Percentiles rank a stretch among this genome's conserved stretches.
Conservation (phyloP, 2,113 vertebrate species). For the Erpornis zantholeuca region DNA sequence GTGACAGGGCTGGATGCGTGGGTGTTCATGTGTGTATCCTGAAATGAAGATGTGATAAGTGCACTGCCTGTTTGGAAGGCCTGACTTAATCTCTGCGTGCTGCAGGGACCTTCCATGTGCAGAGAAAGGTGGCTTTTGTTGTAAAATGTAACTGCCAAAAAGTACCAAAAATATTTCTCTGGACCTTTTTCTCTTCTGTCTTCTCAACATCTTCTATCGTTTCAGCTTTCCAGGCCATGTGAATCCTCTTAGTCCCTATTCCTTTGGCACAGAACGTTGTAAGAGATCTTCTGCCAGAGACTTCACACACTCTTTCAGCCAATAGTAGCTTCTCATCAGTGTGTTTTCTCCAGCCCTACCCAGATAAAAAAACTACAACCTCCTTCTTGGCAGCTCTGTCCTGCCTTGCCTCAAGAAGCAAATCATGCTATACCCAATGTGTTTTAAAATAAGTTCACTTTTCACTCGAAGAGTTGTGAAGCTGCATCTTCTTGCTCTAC, state of each 20-base stretch:
- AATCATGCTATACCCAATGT: not conserved
- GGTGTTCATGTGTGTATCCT: not conserved
- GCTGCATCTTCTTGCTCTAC: not conserved
- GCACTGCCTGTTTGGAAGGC: not conserved
- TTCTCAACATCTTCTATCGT: not conserved
- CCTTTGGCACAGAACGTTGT: not conserved
- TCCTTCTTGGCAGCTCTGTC: not conserved
- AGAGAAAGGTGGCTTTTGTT: not conserved
- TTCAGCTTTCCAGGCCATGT: not conserved
- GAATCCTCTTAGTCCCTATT: constrained; percentile 5
- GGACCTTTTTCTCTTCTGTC: not conserved
- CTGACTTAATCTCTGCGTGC: not conserved
- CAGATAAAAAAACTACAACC: not conserved
- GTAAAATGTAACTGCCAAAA: not conserved
- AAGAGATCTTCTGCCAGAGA: constrained; percentile 1
- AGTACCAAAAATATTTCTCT: not conserved
- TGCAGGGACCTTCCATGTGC: not conserved
- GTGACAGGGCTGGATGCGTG: not conserved
- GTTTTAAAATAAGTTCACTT: not conserved
- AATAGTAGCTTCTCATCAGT: not conserved
- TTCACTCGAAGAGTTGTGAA: not conserved
- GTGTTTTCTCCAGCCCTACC: not conserved
- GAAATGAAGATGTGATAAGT: not conserved
- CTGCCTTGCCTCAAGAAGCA: not conserved
- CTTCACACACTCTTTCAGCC: not conserved